Conservation (phyloP, 1,140 invertebrate species). For the Mercenaria mercenaria region DNA sequence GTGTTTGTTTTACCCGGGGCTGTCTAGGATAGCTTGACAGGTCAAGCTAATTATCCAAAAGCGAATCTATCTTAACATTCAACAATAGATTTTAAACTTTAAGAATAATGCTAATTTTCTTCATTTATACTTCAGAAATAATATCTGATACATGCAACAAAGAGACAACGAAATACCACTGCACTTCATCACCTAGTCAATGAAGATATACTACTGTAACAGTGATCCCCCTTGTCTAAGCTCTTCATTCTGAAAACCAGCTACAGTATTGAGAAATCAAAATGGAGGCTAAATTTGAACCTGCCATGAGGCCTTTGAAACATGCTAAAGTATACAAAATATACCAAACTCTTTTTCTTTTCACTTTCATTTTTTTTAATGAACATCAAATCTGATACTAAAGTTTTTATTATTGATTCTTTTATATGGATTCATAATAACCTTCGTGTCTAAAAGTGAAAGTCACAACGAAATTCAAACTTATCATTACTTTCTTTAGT, state of each 20-base stretch:
- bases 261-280: neutral
- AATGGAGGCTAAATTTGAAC: neutral
- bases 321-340: too few relatives aligned
- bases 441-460: neutral
- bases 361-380: too few relatives aligned
- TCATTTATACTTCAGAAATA: neutral
- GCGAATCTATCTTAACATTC: conserved; percentile 47
- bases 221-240: neutral
- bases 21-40: conserved; percentile 52
- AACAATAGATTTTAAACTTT: conserved; percentile 2
- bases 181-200: too few relatives aligned
- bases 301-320: neutral
- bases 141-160: neutral
- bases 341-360: too few relatives aligned
- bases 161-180: too few relatives aligned
- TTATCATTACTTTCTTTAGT: neutral
- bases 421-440: too few relatives aligned
- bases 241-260: neutral
- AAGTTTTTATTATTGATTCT: too few relatives aligned
- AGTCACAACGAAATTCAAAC: neutral
- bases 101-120: neutral
- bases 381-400: too few relatives aligned
- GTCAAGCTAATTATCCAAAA: conserved; percentile 53
- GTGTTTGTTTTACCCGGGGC: conserved; percentile 67
- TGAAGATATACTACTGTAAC: neutral